These are phyloP conservation scores for Pygoscelis adeliae DNA, from an alignment of 2,113 vertebrate species.

Conservation along the genomic window DNA sequence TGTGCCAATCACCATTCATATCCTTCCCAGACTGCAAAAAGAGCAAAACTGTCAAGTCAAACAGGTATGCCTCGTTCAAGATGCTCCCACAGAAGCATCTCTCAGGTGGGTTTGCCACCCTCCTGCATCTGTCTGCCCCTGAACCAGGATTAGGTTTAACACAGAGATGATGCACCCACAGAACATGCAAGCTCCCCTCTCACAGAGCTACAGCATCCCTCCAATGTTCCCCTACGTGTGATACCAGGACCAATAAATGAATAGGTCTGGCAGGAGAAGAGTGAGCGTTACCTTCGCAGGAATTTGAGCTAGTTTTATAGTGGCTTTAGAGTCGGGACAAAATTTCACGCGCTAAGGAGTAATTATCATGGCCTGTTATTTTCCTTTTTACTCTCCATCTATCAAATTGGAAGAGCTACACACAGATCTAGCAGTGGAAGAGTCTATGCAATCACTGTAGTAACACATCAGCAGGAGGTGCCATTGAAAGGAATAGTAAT, in stretches of 20 bases:
- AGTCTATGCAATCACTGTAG: not conserved
- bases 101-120: not conserved
- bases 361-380: not conserved
- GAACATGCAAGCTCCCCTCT: not conserved
- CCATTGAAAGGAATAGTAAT: slow-evolving; percentile 24
- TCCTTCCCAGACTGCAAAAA: not conserved
- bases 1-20: not conserved
- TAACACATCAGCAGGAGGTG: slow-evolving; percentile 48
- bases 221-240: accelerated
- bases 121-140: not conserved
- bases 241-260: not conserved
- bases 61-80: not conserved
- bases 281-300: not conserved
- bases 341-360: not conserved
- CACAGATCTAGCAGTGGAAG: not conserved
- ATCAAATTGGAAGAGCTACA: slow-evolving; percentile 54
- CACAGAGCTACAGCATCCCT: not conserved
- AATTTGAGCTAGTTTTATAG: not conserved
- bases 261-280: not conserved
- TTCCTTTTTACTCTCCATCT: slow-evolving; percentile 19
- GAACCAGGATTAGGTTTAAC: not conserved
- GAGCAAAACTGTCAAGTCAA: not conserved
- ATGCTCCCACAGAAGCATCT: not conserved
- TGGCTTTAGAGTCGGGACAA: not conserved
- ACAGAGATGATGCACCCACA: not conserved